phyloP scores from a whole-genome alignment of 2,888 invertebrate genomes.

The Homarus gammarus region DNA sequence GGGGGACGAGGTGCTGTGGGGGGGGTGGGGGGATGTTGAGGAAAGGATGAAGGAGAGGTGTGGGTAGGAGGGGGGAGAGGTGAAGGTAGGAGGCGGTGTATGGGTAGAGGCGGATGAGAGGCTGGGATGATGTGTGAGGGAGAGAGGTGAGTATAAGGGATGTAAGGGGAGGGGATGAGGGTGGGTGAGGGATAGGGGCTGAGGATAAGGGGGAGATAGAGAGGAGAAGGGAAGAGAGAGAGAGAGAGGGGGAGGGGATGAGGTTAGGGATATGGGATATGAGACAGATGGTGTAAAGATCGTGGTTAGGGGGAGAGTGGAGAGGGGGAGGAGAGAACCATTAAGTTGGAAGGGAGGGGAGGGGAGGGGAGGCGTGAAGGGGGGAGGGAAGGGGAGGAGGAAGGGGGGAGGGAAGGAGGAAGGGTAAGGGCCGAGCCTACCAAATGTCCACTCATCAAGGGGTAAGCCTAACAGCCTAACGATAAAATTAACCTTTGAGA shows the following conservation, averaged over 20 bases:
- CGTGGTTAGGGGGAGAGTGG: background rate
- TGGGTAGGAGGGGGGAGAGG: background rate
- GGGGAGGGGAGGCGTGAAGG: background rate
- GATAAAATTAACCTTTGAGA: slow-evolving; percentile 10
- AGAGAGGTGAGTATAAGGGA: background rate
- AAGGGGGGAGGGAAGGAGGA: background rate
- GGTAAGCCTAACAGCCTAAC: slow-evolving; percentile 1
- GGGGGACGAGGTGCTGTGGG: too few species aligned
- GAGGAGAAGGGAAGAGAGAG: background rate
- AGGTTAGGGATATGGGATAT: background rate
- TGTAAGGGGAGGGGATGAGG: too few species aligned
- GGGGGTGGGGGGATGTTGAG: background rate
- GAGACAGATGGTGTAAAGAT: background rate
- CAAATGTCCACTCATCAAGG: background rate
- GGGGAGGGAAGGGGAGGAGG: background rate
- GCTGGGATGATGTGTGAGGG: too few species aligned
- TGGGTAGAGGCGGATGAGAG: too few species aligned
- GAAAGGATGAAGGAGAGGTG: background rate
- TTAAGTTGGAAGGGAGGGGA: background rate
- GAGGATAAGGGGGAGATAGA: background rate
- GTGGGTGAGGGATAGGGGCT: too few species aligned
- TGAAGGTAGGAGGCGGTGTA: too few species aligned
- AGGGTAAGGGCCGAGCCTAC: background rate
- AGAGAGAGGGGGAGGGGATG: too few species aligned
- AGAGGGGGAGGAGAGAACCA: background rate